phyloP scores from a whole-genome alignment of 92 coral and sea anemone species.

The Metridium senile region DNA sequence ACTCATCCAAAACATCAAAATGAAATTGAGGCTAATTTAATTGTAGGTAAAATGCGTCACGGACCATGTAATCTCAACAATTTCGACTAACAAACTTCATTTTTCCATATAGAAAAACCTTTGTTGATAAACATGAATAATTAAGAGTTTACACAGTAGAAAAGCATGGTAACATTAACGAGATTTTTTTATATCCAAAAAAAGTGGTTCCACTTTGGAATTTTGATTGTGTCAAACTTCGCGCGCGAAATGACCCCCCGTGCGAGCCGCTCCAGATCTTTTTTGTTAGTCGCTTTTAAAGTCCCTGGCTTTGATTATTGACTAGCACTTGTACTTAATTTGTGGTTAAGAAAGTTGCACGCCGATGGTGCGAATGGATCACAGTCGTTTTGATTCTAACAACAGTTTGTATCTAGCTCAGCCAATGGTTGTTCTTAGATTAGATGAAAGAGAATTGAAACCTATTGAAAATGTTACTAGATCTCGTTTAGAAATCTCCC shows the following conservation, averaged over 20 bases:
- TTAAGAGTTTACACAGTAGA: neutral
- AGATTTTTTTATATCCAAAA: too few relatives aligned
- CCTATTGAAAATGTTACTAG: neutral
- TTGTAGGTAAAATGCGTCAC: neutral
- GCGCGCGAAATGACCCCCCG: slow-evolving; percentile 13
- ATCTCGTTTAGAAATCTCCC: slow-evolving; percentile 8
- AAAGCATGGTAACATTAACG: neutral
- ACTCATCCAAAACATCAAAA: slow-evolving; percentile 9
- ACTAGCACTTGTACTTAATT: neutral
- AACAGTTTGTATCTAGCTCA: neutral
- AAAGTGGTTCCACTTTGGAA: neutral
- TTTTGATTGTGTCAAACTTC: neutral
- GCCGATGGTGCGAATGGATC: neutral
- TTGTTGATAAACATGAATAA: neutral
- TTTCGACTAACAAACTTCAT: neutral
- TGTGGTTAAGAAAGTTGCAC: slow-evolving; percentile 4
- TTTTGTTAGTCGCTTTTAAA: neutral
- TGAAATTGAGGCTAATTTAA: neutral
- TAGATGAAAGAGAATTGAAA: neutral
- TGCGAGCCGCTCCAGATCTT: neutral
- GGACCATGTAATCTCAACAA: neutral
- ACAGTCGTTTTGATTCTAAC: slow-evolving; percentile 4
- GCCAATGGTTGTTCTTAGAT: neutral
- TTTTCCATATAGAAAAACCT: neutral
- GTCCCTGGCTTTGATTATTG: neutral